Percentiles rank a stretch among this genome's conserved stretches.
Conservation (phyloP, 2,888 invertebrate species). For the Axea sp. region DNA sequence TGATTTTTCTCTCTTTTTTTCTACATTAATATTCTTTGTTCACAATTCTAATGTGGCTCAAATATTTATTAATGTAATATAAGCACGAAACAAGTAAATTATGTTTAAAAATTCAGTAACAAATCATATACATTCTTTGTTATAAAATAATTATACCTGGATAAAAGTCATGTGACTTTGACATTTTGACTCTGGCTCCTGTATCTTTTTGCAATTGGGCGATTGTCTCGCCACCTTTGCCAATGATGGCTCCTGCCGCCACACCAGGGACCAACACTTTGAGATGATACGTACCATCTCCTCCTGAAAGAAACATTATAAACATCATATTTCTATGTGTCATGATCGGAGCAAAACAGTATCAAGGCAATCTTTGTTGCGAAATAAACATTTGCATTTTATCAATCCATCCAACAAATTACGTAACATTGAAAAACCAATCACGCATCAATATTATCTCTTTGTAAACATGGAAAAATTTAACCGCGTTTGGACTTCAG, state of each 20-base stretch:
- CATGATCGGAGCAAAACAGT: constrained; percentile 4
- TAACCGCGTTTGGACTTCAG: background rate
- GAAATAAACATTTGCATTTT: constrained; percentile 47
- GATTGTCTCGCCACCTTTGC: constrained; percentile 99
- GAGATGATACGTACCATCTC: constrained; percentile 95
- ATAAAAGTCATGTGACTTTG: constrained; percentile 99
- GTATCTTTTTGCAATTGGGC: constrained; percentile 98
- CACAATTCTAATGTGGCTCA: too few species aligned
- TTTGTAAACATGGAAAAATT: constrained; percentile 46
- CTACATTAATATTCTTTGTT: too few species aligned
- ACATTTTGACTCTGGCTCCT: constrained; percentile 99
- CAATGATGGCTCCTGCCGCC: constrained; percentile 99
- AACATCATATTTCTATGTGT: constrained; percentile 12
- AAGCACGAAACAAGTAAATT: too few species aligned
- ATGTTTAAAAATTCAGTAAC: too few species aligned
- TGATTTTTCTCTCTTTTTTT: constrained; percentile 1
- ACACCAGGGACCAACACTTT: constrained; percentile 97
- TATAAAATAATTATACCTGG: too few species aligned
- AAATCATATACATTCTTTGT: too few species aligned
- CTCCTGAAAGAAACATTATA: constrained; percentile 81
- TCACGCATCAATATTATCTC: constrained; percentile 33
- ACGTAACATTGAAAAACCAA: constrained; percentile 50
- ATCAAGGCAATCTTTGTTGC: constrained; percentile 49
- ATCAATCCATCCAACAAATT: constrained; percentile 29
- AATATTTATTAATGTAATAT: too few species aligned